A percentile compares a stretch with the other conserved stretches of the same genome.
Evolutionary conservation across 2,888 invertebrate genomes (phyloP).

Genomic region (Eilema depressum): DNA sequence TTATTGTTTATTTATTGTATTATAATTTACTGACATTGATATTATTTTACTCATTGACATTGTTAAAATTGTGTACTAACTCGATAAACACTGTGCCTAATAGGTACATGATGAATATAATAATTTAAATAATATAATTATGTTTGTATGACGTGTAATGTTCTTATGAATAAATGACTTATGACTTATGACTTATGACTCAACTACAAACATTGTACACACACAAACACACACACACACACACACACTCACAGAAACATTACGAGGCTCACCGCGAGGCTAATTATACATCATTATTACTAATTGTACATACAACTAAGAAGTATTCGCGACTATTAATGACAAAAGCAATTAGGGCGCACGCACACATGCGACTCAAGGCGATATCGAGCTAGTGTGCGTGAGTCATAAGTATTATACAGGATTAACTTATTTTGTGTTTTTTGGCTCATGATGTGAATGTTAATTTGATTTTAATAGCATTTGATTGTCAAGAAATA

Average conservation of each 20-base stretch:
- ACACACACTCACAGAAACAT: conserved; percentile 40
- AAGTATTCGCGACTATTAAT: conserved; percentile 86
- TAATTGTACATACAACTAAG: conserved; percentile 84
- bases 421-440: conserved; percentile 36
- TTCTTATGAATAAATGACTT: too few relatives aligned
- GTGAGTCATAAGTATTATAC: conserved; percentile 27
- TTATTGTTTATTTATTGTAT: too few relatives aligned
- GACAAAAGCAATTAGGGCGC: conserved; percentile 86
- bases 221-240: conserved; percentile 15
- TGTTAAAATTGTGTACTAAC: too few relatives aligned
- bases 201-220: conserved; percentile 18
- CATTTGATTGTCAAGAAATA: background rate
- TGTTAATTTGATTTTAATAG: conserved; percentile 42
- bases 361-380: conserved; percentile 68
- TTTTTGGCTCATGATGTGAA: conserved; percentile 33
- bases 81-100: too few relatives aligned
- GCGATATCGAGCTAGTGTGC: conserved; percentile 33
- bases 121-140: too few relatives aligned
- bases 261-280: conserved; percentile 60
- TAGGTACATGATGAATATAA: too few relatives aligned
- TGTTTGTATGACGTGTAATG: too few relatives aligned
- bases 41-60: too few relatives aligned
- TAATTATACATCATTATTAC: conserved; percentile 86
- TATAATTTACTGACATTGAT: too few relatives aligned
- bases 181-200: too few relatives aligned